A percentile compares a stretch with the other conserved stretches of the same genome.
Conservation (phyloP, 2,797 vertebrate species). For the Cuniculus paca region DNA sequence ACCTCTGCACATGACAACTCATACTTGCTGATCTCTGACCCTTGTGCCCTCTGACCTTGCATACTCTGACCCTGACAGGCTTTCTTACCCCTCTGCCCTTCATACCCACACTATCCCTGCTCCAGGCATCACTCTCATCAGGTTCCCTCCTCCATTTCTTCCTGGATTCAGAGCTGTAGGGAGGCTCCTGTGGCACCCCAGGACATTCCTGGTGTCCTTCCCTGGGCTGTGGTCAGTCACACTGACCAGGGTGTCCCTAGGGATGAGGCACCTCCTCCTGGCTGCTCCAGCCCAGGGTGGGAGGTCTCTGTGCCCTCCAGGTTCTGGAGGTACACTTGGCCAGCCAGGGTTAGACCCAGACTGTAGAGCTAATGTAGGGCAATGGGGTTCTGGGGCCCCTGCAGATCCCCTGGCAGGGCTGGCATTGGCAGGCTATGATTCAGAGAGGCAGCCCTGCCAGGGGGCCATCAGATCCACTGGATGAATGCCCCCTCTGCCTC, state of each 20-base stretch:
- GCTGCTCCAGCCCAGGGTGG: constrained; percentile 45
- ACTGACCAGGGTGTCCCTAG: not conserved
- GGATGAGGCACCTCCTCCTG: not conserved
- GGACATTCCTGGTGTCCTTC: not conserved
- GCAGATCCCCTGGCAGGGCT: not conserved
- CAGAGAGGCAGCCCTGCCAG: not conserved
- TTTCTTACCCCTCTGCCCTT: not conserved
- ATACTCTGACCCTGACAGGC: not conserved
- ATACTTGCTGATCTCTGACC: not conserved
- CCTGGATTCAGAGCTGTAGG: not conserved
- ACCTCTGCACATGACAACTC: not conserved
- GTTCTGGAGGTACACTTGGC: not conserved
- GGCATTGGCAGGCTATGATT: not conserved
- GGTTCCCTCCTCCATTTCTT: not conserved
- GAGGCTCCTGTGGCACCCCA: fast-evolving
- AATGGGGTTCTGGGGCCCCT: not conserved
- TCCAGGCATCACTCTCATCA: not conserved
- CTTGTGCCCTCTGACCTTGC: not conserved
- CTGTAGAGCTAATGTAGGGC: not conserved
- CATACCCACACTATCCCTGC: not conserved
- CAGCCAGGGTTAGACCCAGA: not conserved
- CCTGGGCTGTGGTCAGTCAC: not conserved
- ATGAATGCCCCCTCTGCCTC: constrained; percentile 48
- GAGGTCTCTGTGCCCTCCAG: not conserved
- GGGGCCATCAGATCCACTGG: constrained; percentile 80